Evolutionary conservation across 1,140 invertebrate species (phyloP).

Genomic region (Holcopasites calliopsidis): DNA sequence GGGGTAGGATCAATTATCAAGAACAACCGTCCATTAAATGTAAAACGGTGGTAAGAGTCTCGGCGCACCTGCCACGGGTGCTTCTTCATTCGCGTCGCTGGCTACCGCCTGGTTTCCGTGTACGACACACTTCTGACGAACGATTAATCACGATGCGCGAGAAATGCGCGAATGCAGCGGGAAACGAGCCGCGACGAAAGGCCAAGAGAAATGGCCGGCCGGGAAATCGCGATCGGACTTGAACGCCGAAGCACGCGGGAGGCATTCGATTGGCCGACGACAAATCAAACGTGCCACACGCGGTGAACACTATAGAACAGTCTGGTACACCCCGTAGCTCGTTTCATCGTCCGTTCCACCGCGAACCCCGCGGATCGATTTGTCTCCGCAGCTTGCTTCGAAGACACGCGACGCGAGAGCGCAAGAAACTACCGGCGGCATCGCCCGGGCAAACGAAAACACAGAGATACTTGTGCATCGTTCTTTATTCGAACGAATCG

Average conservation of each 20-base stretch:
- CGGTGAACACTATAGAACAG: background rate
- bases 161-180: conserved; percentile 7
- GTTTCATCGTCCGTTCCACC: background rate
- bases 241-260: conserved; percentile 1
- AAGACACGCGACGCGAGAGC: conserved; percentile 7
- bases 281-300: conserved; percentile 22
- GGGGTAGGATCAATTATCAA: conserved; percentile 31
- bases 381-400: background rate
- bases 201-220: conserved; percentile 27
- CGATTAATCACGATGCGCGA: conserved; percentile 35
- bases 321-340: background rate
- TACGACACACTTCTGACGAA: conserved; percentile 21
- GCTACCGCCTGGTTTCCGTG: conserved; percentile 20
- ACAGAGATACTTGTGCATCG: background rate
- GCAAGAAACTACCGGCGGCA: background rate
- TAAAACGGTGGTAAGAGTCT: conserved; percentile 21
- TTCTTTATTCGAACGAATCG: conserved; percentile 4
- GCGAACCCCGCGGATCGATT: conserved; percentile 15
- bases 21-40: conserved; percentile 19
- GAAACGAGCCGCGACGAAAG: conserved; percentile 32
- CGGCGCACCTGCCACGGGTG: conserved; percentile 33
- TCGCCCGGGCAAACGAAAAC: conserved; percentile 7
- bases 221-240: conserved; percentile 3
- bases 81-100: conserved; percentile 43
- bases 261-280: conserved; percentile 19